Base-by-base conservation (phyloP, 2,113 vertebrate species). In the Danionella cerebrum region DNA sequence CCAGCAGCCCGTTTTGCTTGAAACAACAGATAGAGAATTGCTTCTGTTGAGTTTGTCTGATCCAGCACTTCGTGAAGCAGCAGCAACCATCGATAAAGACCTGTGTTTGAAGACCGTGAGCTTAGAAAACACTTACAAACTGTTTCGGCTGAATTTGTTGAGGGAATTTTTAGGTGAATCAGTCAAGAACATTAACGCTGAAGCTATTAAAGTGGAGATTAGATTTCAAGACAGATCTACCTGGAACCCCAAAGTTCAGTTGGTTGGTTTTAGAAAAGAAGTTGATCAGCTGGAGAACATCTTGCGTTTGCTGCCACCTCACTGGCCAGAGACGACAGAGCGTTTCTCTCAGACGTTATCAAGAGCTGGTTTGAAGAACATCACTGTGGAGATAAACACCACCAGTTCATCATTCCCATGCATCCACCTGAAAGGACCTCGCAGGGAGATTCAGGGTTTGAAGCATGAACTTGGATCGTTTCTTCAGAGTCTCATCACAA, bases 11-110 rank as follows among this genome's bases (percentile, higher is more conserved):
- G 80, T 85, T 35, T 55, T 59, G 44, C 9, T 86, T 1, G 74
- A 86, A 1, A 22, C 39, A 1, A 14, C 33, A 18, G 71, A 14
- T 2, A 69, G 47, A 2, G 65, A 80, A 3, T 22, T 87, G 12
- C 6, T 77, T 33, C 60, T 88, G 47, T 71, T 69, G 25, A 84
- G 85, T 69, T 52, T 83, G 54, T 83, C 82, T 2, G 11, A 63
- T 1, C 69, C 50, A 2, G 73, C 76, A 0, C 66, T 86, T 16
- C 60, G 80, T 3, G 72, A 85, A 33, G 85, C 82, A 1, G 59
- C 58, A 6, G 16, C 48, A 3, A 45, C 67, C 6, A 2, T 87
- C 18, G 3, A 1, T 3, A 57, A 57, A 55, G 80, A 84, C 11
- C 29, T 87, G 13, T 55, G 31, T 14, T 19, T 65, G 53, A 4